A percentile compares a stretch with the other conserved stretches of the same genome.
Evolutionary conservation across 2,888 invertebrate species (phyloP).

Genomic region (Fissipunctia ypsillon): DNA sequence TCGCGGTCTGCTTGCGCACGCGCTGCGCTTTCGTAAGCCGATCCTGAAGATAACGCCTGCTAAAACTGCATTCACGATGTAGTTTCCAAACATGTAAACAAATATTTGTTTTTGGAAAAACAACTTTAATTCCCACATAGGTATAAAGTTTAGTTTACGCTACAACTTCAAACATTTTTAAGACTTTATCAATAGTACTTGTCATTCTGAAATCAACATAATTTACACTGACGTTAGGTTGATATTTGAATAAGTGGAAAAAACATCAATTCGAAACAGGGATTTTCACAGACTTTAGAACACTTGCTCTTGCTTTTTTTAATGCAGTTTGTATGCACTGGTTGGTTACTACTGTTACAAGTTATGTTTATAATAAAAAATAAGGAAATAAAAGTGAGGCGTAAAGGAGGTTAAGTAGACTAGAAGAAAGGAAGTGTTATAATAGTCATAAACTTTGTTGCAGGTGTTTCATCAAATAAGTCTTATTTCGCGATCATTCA

Average conservation of each 20-base stretch:
- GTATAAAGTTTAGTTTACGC: background rate
- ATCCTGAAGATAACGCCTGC: conserved; percentile 83
- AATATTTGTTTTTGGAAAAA: background rate
- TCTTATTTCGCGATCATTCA: no score
- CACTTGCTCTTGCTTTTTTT: conserved; percentile 44
- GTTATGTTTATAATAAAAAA: background rate
- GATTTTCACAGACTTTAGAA: conserved; percentile 32
- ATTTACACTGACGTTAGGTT: rapidly evolving
- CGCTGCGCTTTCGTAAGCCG: conserved; percentile 84
- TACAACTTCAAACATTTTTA: background rate
- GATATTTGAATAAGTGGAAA: background rate
- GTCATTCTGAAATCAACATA: background rate
- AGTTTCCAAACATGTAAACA: conserved; percentile 5
- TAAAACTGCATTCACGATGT: background rate
- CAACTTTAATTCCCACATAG: background rate
- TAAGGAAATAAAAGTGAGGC: background rate
- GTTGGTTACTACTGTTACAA: conserved; percentile 9
- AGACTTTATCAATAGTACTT: background rate
- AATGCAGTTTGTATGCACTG: conserved; percentile 50
- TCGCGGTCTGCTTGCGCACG: conserved; percentile 82
- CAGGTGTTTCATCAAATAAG: background rate
- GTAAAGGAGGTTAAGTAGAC: background rate
- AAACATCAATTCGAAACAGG: background rate
- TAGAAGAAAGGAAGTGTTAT: background rate
- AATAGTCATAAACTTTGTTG: background rate